Base-by-base conservation (phyloP, 2,113 vertebrate genomes). In the Corythoichthys intestinalis region DNA sequence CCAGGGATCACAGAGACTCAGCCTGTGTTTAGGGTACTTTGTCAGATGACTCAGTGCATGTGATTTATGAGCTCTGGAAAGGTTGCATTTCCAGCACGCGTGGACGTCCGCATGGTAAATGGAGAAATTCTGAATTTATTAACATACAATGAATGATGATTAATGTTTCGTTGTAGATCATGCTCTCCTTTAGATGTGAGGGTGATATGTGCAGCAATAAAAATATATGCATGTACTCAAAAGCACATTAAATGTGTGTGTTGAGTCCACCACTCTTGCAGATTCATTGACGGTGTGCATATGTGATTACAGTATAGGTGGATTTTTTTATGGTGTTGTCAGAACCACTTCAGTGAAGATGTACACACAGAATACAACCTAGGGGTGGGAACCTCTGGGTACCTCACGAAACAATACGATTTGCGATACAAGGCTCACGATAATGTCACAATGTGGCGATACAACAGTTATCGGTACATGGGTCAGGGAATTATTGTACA, bases 71-170 rank as follows among this genome's bases (percentile, higher is more conserved):
- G 86, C 90, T 87, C 89, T 87, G 89, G 89, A 93, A 93, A 93
- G 90, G 91, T 92, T 93, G 92, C 85, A 91, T 91, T 91, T 91
- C 89, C 87, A 91, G 87, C 88, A 82, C 87, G 86, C 89, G 78
- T 89, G 88, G 89, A 91, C 89, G 90, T 92, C 88, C 82, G 88
- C 91, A 91, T 92, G 90, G 91, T 92, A 93, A 93, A 93, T 93
- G 92, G 91, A 88, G 90, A 91, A 92, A 91, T 92, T 91, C 91
- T 87, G 92, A 93, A 93, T 93, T 92, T 93, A 93, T 93, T 93
- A 93, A 93, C 92, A 93, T 93, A 93, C 92, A 93, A 93, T 92
- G 91, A 93, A 93, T 93, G 91, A 93, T 93, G 92, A 93, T 93
- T 93, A 93, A 93, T 93, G 92, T 90, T 92, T 92, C 89, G 78